A percentile compares a stretch with the other conserved stretches of the same genome.
Evolutionary conservation across 2,113 vertebrate species (phyloP).

Genomic region (Dissostichus mawsoni): DNA sequence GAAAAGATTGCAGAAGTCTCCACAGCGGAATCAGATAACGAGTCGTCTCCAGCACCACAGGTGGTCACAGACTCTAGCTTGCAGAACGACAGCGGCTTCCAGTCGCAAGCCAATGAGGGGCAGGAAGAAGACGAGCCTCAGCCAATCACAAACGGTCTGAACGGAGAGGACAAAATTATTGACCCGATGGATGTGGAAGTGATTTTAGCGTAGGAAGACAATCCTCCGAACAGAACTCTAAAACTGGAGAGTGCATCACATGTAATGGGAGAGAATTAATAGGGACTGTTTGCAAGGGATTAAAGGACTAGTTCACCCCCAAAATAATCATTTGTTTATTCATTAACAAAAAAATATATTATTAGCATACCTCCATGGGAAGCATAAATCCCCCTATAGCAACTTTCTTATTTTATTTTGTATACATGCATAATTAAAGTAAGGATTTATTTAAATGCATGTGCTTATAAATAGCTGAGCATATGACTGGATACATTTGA

Average conservation of each 20-base stretch:
- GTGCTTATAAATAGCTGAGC: too few relatives aligned
- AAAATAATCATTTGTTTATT: too few relatives aligned
- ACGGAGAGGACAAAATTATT: slow-evolving; percentile 36
- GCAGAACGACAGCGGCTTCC: slow-evolving; percentile 62
- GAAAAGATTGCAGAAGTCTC: slow-evolving; percentile 30
- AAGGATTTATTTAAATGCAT: too few relatives aligned
- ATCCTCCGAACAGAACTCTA: slow-evolving; percentile 53
- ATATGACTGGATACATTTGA: too few relatives aligned
- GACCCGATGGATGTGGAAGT: slow-evolving; percentile 63
- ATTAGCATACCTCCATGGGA: too few relatives aligned
- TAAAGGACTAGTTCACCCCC: too few relatives aligned
- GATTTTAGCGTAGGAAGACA: slow-evolving; percentile 52
- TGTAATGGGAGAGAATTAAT: slow-evolving; percentile 7
- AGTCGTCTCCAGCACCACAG: background rate
- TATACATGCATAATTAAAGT: too few relatives aligned
- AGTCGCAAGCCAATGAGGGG: slow-evolving; percentile 55
- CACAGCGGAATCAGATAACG: slow-evolving; percentile 39
- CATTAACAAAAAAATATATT: too few relatives aligned
- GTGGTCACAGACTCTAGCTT: slow-evolving; percentile 45
- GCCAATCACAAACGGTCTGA: slow-evolving; percentile 49
- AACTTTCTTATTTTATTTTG: too few relatives aligned
- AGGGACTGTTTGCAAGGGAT: slow-evolving; percentile 36
- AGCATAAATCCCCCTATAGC: too few relatives aligned
- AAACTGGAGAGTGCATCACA: slow-evolving; percentile 39
- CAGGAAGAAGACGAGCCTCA: slow-evolving; percentile 32